Evolutionary conservation across 2,797 vertebrate species (phyloP), one percentile per base, ranked within the genome.

Genomic region (Protosalanx chinensis): DNA sequence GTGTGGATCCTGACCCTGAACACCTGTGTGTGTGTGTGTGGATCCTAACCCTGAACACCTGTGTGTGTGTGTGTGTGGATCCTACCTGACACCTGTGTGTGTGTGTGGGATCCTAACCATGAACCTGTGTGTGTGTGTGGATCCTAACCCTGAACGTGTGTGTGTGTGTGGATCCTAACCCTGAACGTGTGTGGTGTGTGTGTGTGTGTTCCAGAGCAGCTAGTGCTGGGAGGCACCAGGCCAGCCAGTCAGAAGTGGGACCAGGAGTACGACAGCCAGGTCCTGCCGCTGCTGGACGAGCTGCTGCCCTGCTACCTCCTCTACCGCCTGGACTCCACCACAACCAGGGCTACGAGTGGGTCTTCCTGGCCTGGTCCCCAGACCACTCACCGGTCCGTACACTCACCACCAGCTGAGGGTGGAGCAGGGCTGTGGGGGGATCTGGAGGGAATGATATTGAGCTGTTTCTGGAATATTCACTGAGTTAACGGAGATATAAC

Each of bases 281-380:
- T 96, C 70, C 90, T 96, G 62, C 91, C 95, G 10, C 84, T 94
- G 18, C 83, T 96, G 78, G 93, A 95, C 80, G 93, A 95, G 56
- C 91, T 91, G 77, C 93, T 94, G 74, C 94, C 95, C 0, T 94
- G 93, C 74, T 96, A 96, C 72, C 83, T 96, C 79, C 89, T 96
- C 68, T 96, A 94, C 88, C 93, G 95, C 84, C 85, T 96, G 86
- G 95, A 96, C 86, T 94, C 93, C 77, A 94, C 92, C 78, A 95
- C 85, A 94, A 91, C 65, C 95, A 94, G 86, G 95, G 95, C 67
- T 95, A 93, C 72, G 94, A 95, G 74, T 96, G 95, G 95, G 87
- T 96, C 81, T 94, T 96, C 79, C 90, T 95, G 88, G 94, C 95
- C 0, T 96, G 94, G 95, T 95, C 95, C 71, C 95, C 95, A 56